Evolutionary conservation across 2,888 invertebrate species (phyloP), one percentile per base, ranked within the genome.

Genomic region (Coelinius sp.): DNA sequence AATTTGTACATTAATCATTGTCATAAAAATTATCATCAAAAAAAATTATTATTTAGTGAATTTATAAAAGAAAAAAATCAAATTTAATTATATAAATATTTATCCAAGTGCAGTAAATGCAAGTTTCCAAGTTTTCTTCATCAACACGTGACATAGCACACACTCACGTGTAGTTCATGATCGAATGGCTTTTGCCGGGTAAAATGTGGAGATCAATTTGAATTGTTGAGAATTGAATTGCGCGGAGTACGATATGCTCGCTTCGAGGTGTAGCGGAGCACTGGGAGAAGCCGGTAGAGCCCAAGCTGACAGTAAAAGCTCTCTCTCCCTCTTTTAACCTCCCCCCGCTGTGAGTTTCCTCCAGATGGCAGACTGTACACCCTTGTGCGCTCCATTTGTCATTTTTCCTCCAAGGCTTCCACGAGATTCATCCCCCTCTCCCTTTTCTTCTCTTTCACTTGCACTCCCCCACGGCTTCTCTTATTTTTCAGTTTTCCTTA

Each of bases 341-440:
- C 68, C 65, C 63, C 38, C 20, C 68, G 44, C 31, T 22, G 25
- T 70, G 53, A 44, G 65, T 56, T 64, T 56, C 56, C 44, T 53
- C 71, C 71, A 71, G 71, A 71, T 71, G 71, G 71, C 71, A 17
- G 59, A 67, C 67, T 71, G 66, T 59, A 59, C n/a, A n/a, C 71
- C 71, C 71, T 66, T 71, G 71, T 62, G 67, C 71, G 67, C 67
- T 71, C 66, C 71, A 71, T 71, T 71, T 71, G 66, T 71, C 71
- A 71, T 71, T 66, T 59, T 71, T 66, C 64, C 71, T 66, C 71
- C 71, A 46, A 59, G 38, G 25, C 66, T 71, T 66, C 59, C 46
- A 59, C 62, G 44, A 59, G 25, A 63, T 63, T 65, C 44, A 52
- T 62, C 72, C 52, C 52, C 35, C 49, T 53, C 68, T 56, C 22